phyloP scores from a whole-genome alignment of 2,888 invertebrate genomes.

The Octonoba sinensis region DNA sequence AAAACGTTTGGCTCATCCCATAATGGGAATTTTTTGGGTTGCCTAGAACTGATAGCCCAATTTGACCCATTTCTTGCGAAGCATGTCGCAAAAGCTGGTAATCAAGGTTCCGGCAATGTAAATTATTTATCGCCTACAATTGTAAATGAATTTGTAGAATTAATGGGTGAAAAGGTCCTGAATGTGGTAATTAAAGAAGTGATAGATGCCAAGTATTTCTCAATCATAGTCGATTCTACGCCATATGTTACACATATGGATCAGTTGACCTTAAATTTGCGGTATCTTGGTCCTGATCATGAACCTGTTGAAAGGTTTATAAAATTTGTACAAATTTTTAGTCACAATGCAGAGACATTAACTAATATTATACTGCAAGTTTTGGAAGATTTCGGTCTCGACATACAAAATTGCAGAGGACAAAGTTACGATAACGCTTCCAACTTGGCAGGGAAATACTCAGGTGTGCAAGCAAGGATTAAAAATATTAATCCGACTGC shows the following conservation, averaged over 20 bases:
- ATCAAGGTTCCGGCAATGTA: constrained; percentile 67
- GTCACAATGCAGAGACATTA: neutral
- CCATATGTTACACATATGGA: constrained; percentile 6
- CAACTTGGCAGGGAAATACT: constrained; percentile 2
- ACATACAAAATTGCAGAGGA: neutral
- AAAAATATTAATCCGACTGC: neutral
- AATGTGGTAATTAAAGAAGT: neutral
- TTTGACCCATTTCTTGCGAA: constrained; percentile 68
- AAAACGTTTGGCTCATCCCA: constrained; percentile 67
- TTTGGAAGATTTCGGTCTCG: neutral
- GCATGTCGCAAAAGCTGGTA: constrained; percentile 67
- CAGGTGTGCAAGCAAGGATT: neutral
- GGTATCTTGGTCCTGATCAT: neutral
- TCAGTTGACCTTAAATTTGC: neutral
- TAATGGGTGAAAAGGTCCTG: constrained; percentile 1
- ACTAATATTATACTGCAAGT: neutral
- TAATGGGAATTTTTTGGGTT: constrained; percentile 68
- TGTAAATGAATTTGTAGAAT: constrained; percentile 68
- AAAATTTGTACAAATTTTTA: neutral
- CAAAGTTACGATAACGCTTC: constrained; percentile 4
- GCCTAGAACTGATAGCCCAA: constrained; percentile 68
- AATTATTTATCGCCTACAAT: constrained; percentile 68
- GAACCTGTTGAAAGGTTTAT: neutral
- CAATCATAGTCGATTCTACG: neutral
- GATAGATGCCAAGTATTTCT: neutral